Percentiles rank a stretch among this genome's conserved stretches.
Evolutionary conservation across 2,888 invertebrate genomes (phyloP).

Genomic region (Charanyca ferruginea): DNA sequence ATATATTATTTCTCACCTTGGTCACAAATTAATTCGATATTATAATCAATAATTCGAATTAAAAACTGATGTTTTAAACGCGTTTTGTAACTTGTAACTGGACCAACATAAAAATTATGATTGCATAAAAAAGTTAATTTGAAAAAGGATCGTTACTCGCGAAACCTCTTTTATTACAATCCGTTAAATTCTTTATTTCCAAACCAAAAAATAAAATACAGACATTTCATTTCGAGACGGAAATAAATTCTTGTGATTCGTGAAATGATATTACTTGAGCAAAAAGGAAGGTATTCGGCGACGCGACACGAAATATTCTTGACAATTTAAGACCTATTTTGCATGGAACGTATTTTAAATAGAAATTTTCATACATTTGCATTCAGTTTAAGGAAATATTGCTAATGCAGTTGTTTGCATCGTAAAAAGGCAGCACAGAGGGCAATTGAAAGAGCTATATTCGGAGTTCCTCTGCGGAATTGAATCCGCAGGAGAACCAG

Average conservation of each 20-base stretch:
- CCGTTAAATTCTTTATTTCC: neutral
- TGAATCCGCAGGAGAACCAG: no score
- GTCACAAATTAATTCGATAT: no score
- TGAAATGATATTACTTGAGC: conserved; percentile 29
- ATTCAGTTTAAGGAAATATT: conserved; percentile 1
- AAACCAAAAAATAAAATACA: conserved; percentile 1
- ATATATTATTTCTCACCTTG: no score
- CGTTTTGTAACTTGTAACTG: no score
- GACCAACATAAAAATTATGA: no score
- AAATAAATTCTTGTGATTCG: conserved; percentile 27
- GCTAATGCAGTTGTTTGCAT: neutral
- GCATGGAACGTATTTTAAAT: conserved; percentile 33
- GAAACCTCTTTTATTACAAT: neutral
- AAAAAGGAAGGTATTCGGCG: conserved; percentile 28
- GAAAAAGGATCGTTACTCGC: neutral
- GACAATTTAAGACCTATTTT: conserved; percentile 56
- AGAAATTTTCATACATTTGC: conserved; percentile 32
- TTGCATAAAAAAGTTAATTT: no score
- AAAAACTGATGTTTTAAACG: no score
- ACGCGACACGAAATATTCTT: conserved; percentile 46
- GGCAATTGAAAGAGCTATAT: no score
- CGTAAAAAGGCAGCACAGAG: no score
- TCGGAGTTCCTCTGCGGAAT: no score
- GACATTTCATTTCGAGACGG: conserved; percentile 15
- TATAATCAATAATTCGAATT: no score